These are phyloP conservation scores for Saccopteryx bilineata DNA, from an alignment of 2,113 vertebrate genomes.

Conservation along the genomic window DNA sequence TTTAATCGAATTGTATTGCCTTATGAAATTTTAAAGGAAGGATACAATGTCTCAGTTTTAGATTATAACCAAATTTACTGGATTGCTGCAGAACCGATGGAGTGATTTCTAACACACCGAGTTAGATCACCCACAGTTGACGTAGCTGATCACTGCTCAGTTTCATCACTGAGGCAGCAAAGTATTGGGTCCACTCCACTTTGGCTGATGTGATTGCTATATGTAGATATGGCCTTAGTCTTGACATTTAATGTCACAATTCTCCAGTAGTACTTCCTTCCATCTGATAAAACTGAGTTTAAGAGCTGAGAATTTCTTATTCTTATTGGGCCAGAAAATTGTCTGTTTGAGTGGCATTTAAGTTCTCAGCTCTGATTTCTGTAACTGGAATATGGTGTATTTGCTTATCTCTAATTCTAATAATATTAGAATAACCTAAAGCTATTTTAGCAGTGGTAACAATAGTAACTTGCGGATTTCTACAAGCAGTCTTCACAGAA, in stretches of 20 bases:
- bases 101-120: not conserved
- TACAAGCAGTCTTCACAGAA: conserved; percentile 38
- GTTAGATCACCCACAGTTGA: not conserved
- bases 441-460: conserved; percentile 60
- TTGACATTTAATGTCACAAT: conserved; percentile 58
- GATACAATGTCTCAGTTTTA: not conserved
- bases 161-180: not conserved
- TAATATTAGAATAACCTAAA: conserved; percentile 42
- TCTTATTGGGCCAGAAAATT: conserved; percentile 66
- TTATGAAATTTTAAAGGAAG: conserved; percentile 41
- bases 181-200: not conserved
- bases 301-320: conserved; percentile 75
- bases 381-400: conserved; percentile 60
- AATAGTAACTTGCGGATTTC: conserved; percentile 48
- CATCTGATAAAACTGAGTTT: conserved; percentile 45
- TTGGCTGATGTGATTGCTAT: conserved; percentile 14
- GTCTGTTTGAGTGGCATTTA: conserved; percentile 72
- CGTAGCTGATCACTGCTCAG: not conserved
- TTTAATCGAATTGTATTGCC: conserved; percentile 20
- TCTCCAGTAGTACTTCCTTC: conserved; percentile 64
- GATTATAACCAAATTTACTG: not conserved
- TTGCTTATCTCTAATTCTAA: conserved; percentile 70
- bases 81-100: not conserved
- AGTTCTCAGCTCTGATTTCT: conserved; percentile 63
- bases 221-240: conserved; percentile 14